phyloP scores from a whole-genome alignment of 2,797 vertebrate genomes.

The Molossus alvarezi region DNA sequence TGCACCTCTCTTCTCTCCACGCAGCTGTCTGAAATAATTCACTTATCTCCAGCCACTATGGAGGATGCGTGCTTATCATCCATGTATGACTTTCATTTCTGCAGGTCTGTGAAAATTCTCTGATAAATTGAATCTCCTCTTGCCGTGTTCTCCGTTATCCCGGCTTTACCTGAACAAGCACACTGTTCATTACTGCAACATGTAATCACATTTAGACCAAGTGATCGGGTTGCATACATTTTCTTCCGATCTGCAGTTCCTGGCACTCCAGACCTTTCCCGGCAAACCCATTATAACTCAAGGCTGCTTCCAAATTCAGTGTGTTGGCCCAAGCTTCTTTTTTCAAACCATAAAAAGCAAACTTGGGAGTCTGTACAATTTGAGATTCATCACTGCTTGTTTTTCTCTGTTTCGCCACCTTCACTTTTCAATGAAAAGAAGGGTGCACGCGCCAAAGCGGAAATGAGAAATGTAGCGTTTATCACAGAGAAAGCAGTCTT shows the following conservation, averaged over 20 bases:
- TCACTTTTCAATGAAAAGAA: neutral
- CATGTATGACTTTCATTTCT: slow-evolving; percentile 7
- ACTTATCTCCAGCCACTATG: slow-evolving; percentile 1
- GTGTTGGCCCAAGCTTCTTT: neutral
- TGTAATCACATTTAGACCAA: slow-evolving; percentile 73
- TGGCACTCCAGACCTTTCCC: slow-evolving; percentile 78
- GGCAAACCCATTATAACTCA: slow-evolving; percentile 76
- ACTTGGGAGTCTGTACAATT: slow-evolving; percentile 16
- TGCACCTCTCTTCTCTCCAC: neutral
- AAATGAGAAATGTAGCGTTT: slow-evolving; percentile 22
- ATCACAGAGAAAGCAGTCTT: neutral
- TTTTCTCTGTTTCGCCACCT: slow-evolving; percentile 38
- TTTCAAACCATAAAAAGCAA: slow-evolving; percentile 39
- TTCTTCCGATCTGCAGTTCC: slow-evolving; percentile 76
- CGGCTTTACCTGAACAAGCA: slow-evolving; percentile 65
- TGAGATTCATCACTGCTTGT: neutral
- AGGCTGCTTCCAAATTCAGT: slow-evolving; percentile 56
- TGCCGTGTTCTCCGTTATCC: neutral
- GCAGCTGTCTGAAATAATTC: slow-evolving; percentile 35
- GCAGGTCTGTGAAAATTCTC: neutral
- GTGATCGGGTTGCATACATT: slow-evolving; percentile 80
- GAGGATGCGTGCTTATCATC: slow-evolving; percentile 34
- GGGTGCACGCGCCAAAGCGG: fast-evolving
- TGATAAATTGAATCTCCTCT: neutral
- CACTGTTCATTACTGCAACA: slow-evolving; percentile 66